Evolutionary conservation across 2,797 vertebrate genomes (phyloP).

Genomic region (Syncerus caffer): DNA sequence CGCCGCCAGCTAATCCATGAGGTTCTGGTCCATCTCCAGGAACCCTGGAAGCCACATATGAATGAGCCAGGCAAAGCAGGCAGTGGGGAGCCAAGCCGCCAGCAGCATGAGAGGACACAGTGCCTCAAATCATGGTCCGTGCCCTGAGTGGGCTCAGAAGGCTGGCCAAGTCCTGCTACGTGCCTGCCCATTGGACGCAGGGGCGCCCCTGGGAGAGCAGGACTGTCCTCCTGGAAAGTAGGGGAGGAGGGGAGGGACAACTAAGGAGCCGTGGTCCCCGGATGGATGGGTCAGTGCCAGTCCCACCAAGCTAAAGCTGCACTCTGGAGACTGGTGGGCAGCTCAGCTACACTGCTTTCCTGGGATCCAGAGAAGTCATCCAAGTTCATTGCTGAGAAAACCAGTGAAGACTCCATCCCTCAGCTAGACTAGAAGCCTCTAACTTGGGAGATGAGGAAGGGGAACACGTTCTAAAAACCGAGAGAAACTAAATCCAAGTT

Average conservation of each 20-base stretch:
- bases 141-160: fast-evolving
- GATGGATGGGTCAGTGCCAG: not conserved
- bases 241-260: too few relatives aligned
- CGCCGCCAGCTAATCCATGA: not conserved
- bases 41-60: not conserved
- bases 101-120: fast-evolving
- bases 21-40: not conserved
- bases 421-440: not conserved
- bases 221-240: not conserved
- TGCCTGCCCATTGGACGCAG: fast-evolving
- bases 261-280: fast-evolving
- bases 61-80: not conserved
- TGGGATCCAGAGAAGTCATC: not conserved
- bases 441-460: not conserved
- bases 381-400: not conserved
- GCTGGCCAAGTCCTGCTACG: fast-evolving
- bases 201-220: fast-evolving
- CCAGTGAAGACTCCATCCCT: fast-evolving
- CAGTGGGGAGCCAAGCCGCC: fast-evolving
- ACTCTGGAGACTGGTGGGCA: fast-evolving
- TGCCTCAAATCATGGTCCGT: fast-evolving
- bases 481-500: too few relatives aligned
- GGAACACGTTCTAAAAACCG: fast-evolving
- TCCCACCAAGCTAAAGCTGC: not conserved
- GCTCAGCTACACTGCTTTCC: fast-evolving